Conservation (phyloP, 2,113 vertebrate species). For the Myrmecophaga tridactyla region DNA sequence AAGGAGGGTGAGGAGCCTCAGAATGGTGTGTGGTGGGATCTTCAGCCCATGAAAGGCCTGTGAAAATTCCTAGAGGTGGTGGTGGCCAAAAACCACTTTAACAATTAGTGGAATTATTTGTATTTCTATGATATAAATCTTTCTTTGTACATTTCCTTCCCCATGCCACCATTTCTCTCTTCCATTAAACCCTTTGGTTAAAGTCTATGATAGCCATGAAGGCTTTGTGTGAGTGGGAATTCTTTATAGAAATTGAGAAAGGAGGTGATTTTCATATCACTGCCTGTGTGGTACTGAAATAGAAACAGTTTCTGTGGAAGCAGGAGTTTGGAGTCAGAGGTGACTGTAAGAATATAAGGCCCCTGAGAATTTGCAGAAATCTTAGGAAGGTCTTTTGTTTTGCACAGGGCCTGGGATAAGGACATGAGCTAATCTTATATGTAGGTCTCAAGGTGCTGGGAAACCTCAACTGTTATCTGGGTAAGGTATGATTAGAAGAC, state of each 20-base stretch:
- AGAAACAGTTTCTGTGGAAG: background rate
- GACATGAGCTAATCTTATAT: background rate
- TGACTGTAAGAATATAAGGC: background rate
- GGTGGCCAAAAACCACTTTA: background rate
- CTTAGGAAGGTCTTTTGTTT: background rate
- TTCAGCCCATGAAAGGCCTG: background rate
- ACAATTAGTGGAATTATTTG: background rate
- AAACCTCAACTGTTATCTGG: background rate
- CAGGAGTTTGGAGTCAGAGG: background rate
- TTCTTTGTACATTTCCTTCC: background rate
- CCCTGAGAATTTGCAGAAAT: background rate
- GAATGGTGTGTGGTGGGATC: background rate
- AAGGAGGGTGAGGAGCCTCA: background rate
- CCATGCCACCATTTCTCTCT: too few species aligned
- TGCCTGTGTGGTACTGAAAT: background rate
- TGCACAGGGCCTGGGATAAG: background rate
- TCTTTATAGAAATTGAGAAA: background rate
- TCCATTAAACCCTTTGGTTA: background rate
- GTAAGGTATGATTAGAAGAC: accelerated
- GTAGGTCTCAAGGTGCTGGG: background rate
- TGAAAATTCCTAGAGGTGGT: background rate
- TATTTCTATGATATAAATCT: background rate
- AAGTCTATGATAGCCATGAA: background rate
- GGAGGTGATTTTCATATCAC: background rate
- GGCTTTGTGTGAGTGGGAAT: background rate